These are phyloP conservation scores for Leptosomus discolor DNA, from an alignment of 2,113 vertebrate species.

Conservation along the genomic window DNA sequence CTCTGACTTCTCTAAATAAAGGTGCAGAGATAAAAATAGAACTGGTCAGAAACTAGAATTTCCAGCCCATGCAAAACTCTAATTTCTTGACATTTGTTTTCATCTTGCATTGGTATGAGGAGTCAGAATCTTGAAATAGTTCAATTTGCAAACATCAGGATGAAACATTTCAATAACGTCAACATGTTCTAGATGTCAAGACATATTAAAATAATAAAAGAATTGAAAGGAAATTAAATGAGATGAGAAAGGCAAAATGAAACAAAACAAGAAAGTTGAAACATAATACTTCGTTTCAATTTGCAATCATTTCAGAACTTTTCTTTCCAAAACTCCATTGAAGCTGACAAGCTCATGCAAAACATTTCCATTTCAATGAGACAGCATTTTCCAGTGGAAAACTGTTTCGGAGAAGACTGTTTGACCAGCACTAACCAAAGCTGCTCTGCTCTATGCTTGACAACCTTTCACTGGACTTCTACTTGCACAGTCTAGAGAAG, in stretches of 20 bases:
- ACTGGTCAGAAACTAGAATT: neutral
- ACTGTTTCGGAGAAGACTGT: neutral
- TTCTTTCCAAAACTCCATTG: neutral
- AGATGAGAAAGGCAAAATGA: slow-evolving; percentile 51
- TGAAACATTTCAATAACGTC: slow-evolving; percentile 36
- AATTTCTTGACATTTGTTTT: neutral
- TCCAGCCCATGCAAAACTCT: neutral
- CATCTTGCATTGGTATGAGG: neutral
- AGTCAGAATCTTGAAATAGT: slow-evolving; percentile 1
- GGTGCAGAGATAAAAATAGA: neutral
- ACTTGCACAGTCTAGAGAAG: neutral
- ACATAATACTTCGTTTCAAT: slow-evolving; percentile 44
- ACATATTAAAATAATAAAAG: slow-evolving; percentile 45
- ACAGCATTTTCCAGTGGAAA: slow-evolving; percentile 3
- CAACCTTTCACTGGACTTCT: neutral
- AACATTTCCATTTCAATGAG: slow-evolving; percentile 29
- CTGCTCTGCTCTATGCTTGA: neutral
- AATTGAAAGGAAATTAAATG: slow-evolving; percentile 55
- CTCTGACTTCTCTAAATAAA: neutral
- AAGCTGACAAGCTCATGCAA: neutral
- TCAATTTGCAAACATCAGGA: slow-evolving; percentile 28
- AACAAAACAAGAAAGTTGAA: slow-evolving; percentile 40
- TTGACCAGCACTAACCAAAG: neutral
- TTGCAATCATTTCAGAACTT: slow-evolving; percentile 36
- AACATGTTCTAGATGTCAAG: slow-evolving; percentile 53